Evolutionary conservation across 1,140 invertebrate species (phyloP).

Genomic region (Muscidifurax raptorellus): DNA sequence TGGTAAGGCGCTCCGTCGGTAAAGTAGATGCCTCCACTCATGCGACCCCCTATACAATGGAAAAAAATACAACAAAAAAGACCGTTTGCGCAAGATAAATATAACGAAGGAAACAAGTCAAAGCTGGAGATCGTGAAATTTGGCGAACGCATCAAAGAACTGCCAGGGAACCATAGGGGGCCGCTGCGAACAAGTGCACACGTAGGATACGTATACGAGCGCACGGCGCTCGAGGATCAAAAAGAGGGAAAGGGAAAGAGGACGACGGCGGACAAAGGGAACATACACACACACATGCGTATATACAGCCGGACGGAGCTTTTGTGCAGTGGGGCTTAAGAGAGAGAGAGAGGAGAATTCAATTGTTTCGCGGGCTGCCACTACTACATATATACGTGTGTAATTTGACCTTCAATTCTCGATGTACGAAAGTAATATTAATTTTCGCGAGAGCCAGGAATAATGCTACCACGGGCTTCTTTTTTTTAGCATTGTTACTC

Average conservation of each 20-base stretch:
- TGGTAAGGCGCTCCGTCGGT: background rate
- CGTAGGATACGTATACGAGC: background rate
- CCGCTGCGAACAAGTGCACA: constrained; percentile 38
- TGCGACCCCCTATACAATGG: background rate
- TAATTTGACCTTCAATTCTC: constrained; percentile 44
- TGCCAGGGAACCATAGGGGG: constrained; percentile 49
- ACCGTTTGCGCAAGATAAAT: background rate
- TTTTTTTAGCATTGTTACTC: constrained; percentile 2
- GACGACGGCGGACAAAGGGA: constrained; percentile 67
- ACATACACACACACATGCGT: constrained; percentile 63
- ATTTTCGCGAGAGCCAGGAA: background rate
- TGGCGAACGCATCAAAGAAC: constrained; percentile 47
- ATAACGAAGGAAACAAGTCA: constrained; percentile 42
- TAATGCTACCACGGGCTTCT: background rate
- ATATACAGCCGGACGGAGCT: constrained; percentile 9
- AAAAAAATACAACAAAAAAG: background rate
- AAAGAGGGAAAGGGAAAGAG: constrained; percentile 26
- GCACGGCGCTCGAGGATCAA: constrained; percentile 39
- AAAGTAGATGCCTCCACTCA: constrained; percentile 5
- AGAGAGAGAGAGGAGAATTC: constrained; percentile 46
- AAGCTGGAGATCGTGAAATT: constrained; percentile 49
- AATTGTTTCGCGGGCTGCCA: constrained; percentile 41
- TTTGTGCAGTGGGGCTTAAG: constrained; percentile 58
- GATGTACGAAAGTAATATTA: background rate
- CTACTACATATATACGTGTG: background rate